Percentiles rank a stretch among this genome's conserved stretches.
Conservation (phyloP, 2,113 vertebrate species). For the Vanacampus margaritifer region DNA sequence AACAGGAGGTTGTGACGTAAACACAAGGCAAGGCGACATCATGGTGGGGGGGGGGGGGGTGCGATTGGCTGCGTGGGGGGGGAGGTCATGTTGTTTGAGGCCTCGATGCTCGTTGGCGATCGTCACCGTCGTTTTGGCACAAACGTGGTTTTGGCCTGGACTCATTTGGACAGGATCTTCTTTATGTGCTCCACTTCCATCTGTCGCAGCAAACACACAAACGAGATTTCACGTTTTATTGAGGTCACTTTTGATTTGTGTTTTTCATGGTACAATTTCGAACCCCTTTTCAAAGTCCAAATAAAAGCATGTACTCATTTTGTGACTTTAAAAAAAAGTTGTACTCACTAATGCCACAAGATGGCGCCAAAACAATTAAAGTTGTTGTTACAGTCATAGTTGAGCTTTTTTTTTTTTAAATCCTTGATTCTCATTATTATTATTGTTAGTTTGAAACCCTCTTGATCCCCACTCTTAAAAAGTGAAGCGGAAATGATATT, state of each 20-base stretch:
- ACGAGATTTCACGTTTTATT: slow-evolving; percentile 10
- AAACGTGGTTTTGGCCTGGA: slow-evolving; percentile 82
- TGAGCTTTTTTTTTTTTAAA: no score
- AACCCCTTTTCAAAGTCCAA: no score
- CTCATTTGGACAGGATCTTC: slow-evolving; percentile 93
- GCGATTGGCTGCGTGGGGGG: background rate
- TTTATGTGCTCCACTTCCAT: slow-evolving; percentile 98
- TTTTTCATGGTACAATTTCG: no score
- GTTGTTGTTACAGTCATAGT: no score
- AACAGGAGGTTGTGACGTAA: slow-evolving; percentile 29
- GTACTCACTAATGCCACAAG: no score
- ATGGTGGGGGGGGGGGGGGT: background rate
- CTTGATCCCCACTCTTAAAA: no score
- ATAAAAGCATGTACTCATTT: no score
- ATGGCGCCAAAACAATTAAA: no score
- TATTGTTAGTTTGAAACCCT: no score
- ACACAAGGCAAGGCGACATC: slow-evolving; percentile 53
- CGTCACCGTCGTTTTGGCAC: slow-evolving; percentile 83
- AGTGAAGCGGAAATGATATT: no score
- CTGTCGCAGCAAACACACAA: slow-evolving; percentile 54
- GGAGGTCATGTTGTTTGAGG: slow-evolving; percentile 29
- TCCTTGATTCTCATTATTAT: no score
- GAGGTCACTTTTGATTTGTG: background rate
- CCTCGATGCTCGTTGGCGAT: slow-evolving; percentile 35
- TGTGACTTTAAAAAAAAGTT: no score